Percentiles rank a stretch among this genome's conserved stretches.
These are phyloP conservation scores for Papilio machaon DNA, from an alignment of 1,140 invertebrate genomes.

Conservation along the genomic window DNA sequence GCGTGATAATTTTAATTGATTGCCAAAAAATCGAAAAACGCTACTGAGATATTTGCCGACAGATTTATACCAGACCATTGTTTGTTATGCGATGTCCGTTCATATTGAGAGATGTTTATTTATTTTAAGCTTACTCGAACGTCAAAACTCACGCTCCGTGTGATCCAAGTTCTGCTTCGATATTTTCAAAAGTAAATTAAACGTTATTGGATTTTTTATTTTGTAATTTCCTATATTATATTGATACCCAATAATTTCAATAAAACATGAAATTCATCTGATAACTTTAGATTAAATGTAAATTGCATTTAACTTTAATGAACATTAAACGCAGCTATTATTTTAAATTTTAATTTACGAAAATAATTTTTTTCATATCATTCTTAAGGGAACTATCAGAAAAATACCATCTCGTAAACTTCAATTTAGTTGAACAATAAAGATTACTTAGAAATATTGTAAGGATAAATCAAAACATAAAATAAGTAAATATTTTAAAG, in stretches of 20 bases:
- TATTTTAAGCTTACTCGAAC: constrained; percentile 13
- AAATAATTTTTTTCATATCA: no score
- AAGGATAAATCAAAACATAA: not conserved
- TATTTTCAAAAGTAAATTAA: constrained; percentile 22
- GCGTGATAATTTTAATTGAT: constrained; percentile 4
- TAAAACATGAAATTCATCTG: not conserved
- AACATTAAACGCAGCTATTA: no score
- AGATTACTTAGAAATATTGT: not conserved
- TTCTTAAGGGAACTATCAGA: no score
- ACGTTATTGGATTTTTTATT: not conserved
- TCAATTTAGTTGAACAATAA: not conserved
- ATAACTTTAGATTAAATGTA: not conserved
- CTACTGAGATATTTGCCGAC: not conserved
- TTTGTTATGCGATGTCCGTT: constrained; percentile 15
- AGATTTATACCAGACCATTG: constrained; percentile 14
- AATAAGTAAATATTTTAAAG: not conserved
- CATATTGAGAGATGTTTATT: constrained; percentile 11
- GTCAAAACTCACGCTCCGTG: constrained; percentile 3
- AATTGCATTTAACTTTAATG: no score
- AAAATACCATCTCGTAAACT: not conserved
- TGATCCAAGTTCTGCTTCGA: not conserved
- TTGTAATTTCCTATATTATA: no score
- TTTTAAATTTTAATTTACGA: no score
- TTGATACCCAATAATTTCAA: not conserved
- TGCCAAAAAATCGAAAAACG: not conserved